These are phyloP conservation scores for Argyresthia albistria DNA, from an alignment of 2,888 invertebrate genomes.

Conservation along the genomic window DNA sequence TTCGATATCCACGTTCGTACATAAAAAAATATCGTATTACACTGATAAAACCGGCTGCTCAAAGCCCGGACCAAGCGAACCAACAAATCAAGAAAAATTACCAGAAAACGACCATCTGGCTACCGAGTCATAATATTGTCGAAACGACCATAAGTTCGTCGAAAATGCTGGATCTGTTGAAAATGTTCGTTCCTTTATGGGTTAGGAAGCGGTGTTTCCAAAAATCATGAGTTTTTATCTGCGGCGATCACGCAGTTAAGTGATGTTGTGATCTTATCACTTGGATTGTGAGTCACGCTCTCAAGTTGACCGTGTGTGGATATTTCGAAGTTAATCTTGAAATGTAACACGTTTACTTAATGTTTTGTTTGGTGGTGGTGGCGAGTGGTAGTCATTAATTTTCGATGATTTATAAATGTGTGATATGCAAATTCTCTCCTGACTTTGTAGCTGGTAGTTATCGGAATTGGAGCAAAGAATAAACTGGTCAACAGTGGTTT, in stretches of 20 bases:
- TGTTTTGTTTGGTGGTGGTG: neutral
- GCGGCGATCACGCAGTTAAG: slow-evolving; percentile 37
- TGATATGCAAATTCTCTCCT: neutral
- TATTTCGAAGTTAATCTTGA: slow-evolving; percentile 1
- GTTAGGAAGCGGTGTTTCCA: slow-evolving; percentile 54
- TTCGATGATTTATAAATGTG: slow-evolving; percentile 10
- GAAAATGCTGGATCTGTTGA: slow-evolving; percentile 39
- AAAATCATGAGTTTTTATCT: slow-evolving; percentile 60
- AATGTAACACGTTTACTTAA: slow-evolving; percentile 1
- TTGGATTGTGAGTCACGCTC: neutral
- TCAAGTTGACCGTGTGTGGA: neutral
- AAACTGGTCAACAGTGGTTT: too few relatives aligned
- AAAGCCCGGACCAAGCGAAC: slow-evolving; percentile 18
- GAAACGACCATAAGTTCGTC: slow-evolving; percentile 59
- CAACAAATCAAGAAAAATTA: slow-evolving; percentile 37
- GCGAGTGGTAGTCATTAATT: neutral
- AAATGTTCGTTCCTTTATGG: slow-evolving; percentile 57
- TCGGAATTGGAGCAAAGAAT: too few relatives aligned
- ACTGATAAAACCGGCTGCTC: neutral
- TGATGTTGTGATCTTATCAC: slow-evolving; percentile 57
- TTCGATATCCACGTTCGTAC: neutral
- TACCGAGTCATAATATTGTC: slow-evolving; percentile 37
- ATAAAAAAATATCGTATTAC: neutral
- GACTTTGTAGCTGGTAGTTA: too few relatives aligned
- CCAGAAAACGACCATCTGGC: slow-evolving; percentile 24